Evolutionary conservation across 92 coral and sea anemone genomes (phyloP), one percentile per base, ranked within the genome.

Genomic region (Zoanthus sociatus): DNA sequence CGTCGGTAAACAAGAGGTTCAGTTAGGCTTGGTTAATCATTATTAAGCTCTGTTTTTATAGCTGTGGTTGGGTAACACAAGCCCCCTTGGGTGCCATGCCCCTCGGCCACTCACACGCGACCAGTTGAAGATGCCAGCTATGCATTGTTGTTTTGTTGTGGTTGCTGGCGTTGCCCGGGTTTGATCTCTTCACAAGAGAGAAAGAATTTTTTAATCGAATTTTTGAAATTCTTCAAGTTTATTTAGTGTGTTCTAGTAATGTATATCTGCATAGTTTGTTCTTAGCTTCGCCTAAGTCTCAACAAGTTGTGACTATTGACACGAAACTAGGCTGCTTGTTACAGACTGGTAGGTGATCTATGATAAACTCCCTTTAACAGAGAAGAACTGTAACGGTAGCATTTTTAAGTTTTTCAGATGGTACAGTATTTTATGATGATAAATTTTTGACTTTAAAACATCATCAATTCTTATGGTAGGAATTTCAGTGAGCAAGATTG

Each of bases 111-210:
- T 47, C 60, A 70, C 42, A 75, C 78, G 78, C 42, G 53, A 53
- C 54, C 58, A 21, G 12, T 0, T n/a, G 47, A 75, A 18, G 33
- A 75, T 45, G 33, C 61, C 18, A 75, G 18, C 60, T 75, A 75
- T 75, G 61, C 20, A 53, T 46, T 63, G 69, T 75, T 31, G 14
- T 75, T 75, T 75, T 75, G 78, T 75, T 75, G 78, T 75, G 78
- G 78, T 75, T 75, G 60, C 78, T 26, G 17, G 47, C 32, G 5
- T 47, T 44, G 20, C 47, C 69, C 78, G 9, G 21, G 78, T 18
- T 33, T 75, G 31, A 74, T 53, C 51, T 47, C 11, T 64, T 26
- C 46, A 1, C 46, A 21, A 77, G 68, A 56, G 18, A 17, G 31
- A 30, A 33, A 56, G 67, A 77, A 77, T 77, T 44, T 9, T 26